phyloP scores from a whole-genome alignment of 2,113 vertebrate genomes.

The Eulemur macaco region DNA sequence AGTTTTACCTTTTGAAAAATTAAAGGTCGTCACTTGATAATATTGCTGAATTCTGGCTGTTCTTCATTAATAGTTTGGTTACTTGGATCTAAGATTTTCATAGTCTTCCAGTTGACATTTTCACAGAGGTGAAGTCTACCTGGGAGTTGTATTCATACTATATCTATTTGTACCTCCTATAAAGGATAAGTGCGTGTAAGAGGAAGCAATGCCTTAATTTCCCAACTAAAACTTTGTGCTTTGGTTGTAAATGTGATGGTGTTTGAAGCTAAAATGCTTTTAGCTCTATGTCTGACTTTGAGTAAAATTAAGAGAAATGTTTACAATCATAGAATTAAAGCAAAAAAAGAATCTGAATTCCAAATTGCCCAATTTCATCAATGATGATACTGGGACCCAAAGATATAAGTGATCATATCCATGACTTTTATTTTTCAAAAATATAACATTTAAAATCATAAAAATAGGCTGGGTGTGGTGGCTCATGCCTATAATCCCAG shows the following conservation, averaged over 20 bases:
- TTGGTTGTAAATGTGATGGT: constrained; percentile 18
- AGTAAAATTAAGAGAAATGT: constrained; percentile 29
- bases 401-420: neutral
- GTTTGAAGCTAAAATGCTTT: neutral
- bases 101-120: neutral
- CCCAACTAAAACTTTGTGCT: neutral
- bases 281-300: neutral
- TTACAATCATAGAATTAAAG: neutral
- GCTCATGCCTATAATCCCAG: no score
- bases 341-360: neutral
- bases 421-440: neutral
- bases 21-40: neutral
- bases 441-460: neutral
- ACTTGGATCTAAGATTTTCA: neutral
- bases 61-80: neutral
- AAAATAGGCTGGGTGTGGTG: neutral
- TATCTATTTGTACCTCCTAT: neutral
- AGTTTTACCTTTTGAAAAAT: constrained; percentile 22
- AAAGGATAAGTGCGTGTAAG: neutral
- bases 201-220: neutral
- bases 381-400: neutral
- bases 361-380: neutral
- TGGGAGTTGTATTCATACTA: neutral
- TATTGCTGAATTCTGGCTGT: neutral
- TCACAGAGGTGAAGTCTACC: neutral